Base-by-base conservation (phyloP, 2,888 invertebrate genomes). In the Cheilosia variabilis region DNA sequence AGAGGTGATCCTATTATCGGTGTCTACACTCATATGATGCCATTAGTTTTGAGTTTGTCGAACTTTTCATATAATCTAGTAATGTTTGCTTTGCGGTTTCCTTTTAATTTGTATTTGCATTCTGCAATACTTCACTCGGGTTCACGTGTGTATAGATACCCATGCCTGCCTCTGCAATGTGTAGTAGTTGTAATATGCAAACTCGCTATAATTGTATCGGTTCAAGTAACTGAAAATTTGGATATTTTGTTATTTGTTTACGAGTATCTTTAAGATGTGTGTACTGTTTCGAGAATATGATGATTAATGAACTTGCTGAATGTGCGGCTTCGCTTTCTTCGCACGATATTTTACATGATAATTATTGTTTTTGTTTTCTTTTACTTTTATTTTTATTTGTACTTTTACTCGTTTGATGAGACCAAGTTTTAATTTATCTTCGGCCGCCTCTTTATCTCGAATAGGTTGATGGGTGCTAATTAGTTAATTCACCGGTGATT, bases 41-140 rank as follows among this genome's bases (percentile, higher is more conserved):
- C 78, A 78, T 73, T 73, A 73, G 57, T 71, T 84, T 55, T 57
- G 75, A 68, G 80, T 86, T 86, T 80, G 75, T 57, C 80, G 86
- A 86, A 86, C 84, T 80, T 75, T 4, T 34, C 57, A 13, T 50
- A 58, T 53, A 47, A 47, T 65, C 22, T 2, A 22, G 2, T 22
- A 22, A 34, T 80, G 68, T 72, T 86, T 71, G 53, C 37, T 60
- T 68, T 81, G 86, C 27, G 86, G 86, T 81, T 86, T 76, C 22
- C 43, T 72, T 57, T 68, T 79, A 41, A 60, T 66, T 72, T 45
- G 47, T 73, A 52, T 53, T 73, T 75, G 69, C 69, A 65, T 58
- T 68, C 52, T 73, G 79, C 62, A 68, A 43, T 41, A 37, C 15
- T 17, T 19, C 37, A 34, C 24, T 52, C 37, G 22, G 31, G 2